Evolutionary conservation across 2,797 vertebrate species (phyloP).

Genomic region (Eleutherodactylus coqui): DNA sequence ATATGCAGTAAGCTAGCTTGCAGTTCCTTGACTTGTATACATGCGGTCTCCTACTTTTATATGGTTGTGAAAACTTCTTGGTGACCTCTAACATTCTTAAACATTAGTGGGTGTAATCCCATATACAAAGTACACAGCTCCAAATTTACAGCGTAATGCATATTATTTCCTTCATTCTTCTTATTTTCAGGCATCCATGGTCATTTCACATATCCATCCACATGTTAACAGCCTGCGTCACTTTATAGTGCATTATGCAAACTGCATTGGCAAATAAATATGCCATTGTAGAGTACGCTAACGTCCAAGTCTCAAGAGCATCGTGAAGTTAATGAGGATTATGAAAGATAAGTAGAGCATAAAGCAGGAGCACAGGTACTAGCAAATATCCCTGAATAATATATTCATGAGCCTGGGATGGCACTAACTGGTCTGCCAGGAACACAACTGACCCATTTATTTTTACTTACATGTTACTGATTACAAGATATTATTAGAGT

Average conservation of each 20-base stretch:
- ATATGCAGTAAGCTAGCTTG: too few relatives aligned
- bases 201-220: neutral
- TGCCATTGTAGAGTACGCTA: neutral
- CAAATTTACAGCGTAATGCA: too few relatives aligned
- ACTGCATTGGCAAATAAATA: neutral
- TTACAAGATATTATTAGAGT: too few relatives aligned
- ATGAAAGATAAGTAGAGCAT: neutral
- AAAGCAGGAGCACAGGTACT: neutral
- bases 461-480: too few relatives aligned
- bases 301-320: neutral
- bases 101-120: too few relatives aligned
- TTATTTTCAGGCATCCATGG: neutral
- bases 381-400: slow-evolving; percentile 3
- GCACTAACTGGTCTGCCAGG: neutral
- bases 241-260: neutral
- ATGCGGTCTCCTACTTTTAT: too few relatives aligned
- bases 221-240: neutral
- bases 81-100: too few relatives aligned
- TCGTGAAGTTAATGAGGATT: neutral
- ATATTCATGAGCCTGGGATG: neutral
- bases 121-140: too few relatives aligned
- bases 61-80: too few relatives aligned
- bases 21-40: too few relatives aligned
- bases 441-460: neutral
- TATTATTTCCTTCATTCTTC: too few relatives aligned